Base-by-base conservation (phyloP, 2,797 vertebrate genomes). In the Mormyrops attenuatus region DNA sequence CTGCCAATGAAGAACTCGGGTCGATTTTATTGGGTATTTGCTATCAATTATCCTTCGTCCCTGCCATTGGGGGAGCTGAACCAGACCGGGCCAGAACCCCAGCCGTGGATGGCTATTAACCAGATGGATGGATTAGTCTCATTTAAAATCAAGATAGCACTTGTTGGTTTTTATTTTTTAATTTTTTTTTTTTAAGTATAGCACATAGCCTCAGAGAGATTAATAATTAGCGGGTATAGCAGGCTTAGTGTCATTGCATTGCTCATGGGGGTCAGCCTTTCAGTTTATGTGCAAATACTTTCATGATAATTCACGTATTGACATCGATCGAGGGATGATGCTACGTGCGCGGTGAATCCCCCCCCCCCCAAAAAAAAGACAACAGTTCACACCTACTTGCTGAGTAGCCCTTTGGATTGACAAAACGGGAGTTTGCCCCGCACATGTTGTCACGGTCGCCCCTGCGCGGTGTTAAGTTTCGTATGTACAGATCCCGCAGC, bases 391-490 rank as follows among this genome's bases (percentile, higher is more conserved):
- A 5, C 3, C 30, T n/a, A 2, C 11, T 22, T 22, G 69, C 17
- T 0, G 2, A 5, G 20, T 8, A 87, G 66, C 55, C 86, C 7
- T 11, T 15, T n/a, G 30, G 52, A 49, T 60, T 50, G 22, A 80
- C 77, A 15, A 44, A 84, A 26, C 5, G 17, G 15, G 22, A 15
- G 57, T 13, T n/a, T 87, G 63, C 89, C 66, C 87, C 88, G 44
- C 86, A 8, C 47, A 38, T 88, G 90, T 87, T 86, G 91, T 95
- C 93, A 93, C 93, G 90, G 93, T 92, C 92, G 91, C 92, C 80
- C 93, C 94, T 93, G 93, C 93, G 93, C 93, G 94, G 73, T 96
- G 95, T 95, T 95, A 94, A 91, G 93, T 96, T 96, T 96, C 96
- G 95, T 90, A 94, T 94, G 94, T 94, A 93, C 93, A 93, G 93